Percentiles rank a stretch among this genome's conserved stretches.
phyloP scores from a whole-genome alignment of 2,888 invertebrate species.

The Patella depressa region DNA sequence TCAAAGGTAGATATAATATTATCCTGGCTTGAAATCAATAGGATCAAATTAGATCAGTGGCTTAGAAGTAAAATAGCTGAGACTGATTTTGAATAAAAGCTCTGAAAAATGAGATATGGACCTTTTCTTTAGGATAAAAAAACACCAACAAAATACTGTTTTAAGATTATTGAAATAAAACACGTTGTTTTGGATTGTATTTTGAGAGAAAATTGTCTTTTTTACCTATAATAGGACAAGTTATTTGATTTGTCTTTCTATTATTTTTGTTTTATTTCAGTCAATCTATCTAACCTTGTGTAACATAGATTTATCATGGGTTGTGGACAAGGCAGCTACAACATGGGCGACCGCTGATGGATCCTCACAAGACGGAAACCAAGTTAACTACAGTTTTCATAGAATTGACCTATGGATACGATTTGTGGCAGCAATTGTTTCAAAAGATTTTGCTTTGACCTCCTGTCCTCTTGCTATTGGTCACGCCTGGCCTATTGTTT shows the following conservation, averaged over 20 bases:
- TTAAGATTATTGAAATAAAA: too few species aligned
- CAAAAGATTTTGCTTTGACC: slow-evolving; percentile 85
- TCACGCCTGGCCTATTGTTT: slow-evolving; percentile 96
- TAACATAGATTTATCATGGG: slow-evolving; percentile 89
- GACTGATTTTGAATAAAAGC: too few species aligned
- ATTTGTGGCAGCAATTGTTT: slow-evolving; percentile 89
- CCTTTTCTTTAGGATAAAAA: too few species aligned
- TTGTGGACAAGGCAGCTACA: slow-evolving; percentile 89
- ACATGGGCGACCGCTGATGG: slow-evolving; percentile 78
- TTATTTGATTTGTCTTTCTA: background rate
- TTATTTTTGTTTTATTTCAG: slow-evolving; percentile 41
- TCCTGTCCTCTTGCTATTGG: slow-evolving; percentile 88
- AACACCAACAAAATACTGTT: too few species aligned
- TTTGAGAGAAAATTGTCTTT: too few species aligned
- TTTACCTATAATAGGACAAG: background rate
- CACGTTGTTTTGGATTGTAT: too few species aligned
- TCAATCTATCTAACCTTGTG: slow-evolving; percentile 84
- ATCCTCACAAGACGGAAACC: slow-evolving; percentile 50
- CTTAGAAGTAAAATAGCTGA: too few species aligned
- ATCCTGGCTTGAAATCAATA: too few species aligned
- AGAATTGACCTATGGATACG: slow-evolving; percentile 69
- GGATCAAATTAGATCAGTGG: too few species aligned
- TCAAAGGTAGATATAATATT: too few species aligned
- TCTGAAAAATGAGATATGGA: too few species aligned
- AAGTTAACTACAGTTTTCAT: slow-evolving; percentile 54